phyloP scores from a whole-genome alignment of 2,888 invertebrate genomes.

The Dolichopus griseipennis region DNA sequence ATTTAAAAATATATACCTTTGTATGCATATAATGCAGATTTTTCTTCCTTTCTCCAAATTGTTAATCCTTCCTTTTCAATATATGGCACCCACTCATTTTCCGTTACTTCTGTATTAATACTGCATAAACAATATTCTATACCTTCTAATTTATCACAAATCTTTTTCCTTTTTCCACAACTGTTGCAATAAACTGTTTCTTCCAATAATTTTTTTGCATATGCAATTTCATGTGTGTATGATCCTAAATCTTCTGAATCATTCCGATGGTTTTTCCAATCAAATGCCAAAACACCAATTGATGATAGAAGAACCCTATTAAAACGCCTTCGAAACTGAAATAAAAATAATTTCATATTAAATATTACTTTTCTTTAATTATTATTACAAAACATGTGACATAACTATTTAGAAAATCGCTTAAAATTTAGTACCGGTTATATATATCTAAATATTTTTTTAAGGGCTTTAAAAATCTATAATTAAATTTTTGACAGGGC shows the following conservation, averaged over 20 bases:
- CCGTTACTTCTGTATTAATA: slow-evolving; percentile 24
- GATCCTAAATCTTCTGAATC: slow-evolving; percentile 48
- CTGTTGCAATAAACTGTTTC: slow-evolving; percentile 48
- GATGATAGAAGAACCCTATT: slow-evolving; percentile 28
- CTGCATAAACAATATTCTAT: slow-evolving; percentile 47
- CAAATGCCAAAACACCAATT: slow-evolving; percentile 48
- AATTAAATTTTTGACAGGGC: too few species aligned
- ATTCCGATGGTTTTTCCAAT: slow-evolving; percentile 56
- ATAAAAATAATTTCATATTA: slow-evolving; percentile 20
- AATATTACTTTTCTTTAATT: too few species aligned
- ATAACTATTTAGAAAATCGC: too few species aligned
- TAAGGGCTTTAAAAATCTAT: too few species aligned
- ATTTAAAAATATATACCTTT: slow-evolving; percentile 52
- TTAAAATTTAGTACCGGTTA: too few species aligned
- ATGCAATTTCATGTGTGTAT: slow-evolving; percentile 52
- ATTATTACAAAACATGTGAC: too few species aligned
- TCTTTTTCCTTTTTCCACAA: slow-evolving; percentile 44
- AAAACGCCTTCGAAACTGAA: slow-evolving; percentile 13
- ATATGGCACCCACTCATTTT: slow-evolving; percentile 54
- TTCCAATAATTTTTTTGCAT: slow-evolving; percentile 46
- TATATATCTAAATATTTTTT: too few species aligned
- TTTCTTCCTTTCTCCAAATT: slow-evolving; percentile 69
- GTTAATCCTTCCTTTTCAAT: slow-evolving; percentile 69
- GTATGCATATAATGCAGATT: slow-evolving; percentile 65
- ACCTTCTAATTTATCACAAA: slow-evolving; percentile 39